These are phyloP conservation scores for Globia sparganii DNA, from an alignment of 2,888 invertebrate genomes.

Conservation along the genomic window DNA sequence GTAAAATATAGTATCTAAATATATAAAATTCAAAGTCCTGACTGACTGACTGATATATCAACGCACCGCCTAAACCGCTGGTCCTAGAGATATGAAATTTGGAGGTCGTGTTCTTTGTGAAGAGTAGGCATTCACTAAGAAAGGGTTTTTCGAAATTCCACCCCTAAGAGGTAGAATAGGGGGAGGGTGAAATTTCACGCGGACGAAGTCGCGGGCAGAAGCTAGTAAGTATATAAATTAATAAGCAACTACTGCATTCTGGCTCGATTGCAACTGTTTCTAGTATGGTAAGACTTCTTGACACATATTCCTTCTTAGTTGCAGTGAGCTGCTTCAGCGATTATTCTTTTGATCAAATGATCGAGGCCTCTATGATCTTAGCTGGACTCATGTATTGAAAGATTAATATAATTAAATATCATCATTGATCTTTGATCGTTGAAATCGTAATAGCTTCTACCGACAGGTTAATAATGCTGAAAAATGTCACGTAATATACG, in stretches of 20 bases:
- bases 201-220: too few relatives aligned
- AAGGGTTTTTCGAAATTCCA: too few relatives aligned
- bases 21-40: too few relatives aligned
- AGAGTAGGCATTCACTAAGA: too few relatives aligned
- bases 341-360: background rate
- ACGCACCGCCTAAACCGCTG: too few relatives aligned
- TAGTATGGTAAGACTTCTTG: background rate
- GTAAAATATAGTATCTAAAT: too few relatives aligned
- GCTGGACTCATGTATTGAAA: background rate
- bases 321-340: background rate
- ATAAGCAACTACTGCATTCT: background rate
- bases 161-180: too few relatives aligned
- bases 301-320: background rate
- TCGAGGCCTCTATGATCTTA: background rate
- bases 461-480: conserved; percentile 18
- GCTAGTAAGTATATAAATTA: background rate
- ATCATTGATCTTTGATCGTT: background rate
- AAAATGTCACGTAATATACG: background rate
- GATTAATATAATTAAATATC: conserved; percentile 16
- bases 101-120: too few relatives aligned
- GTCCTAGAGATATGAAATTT: too few relatives aligned
- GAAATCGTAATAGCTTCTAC: background rate
- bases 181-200: too few relatives aligned
- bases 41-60: too few relatives aligned
- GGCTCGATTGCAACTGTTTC: background rate